phyloP scores from a whole-genome alignment of 2,113 vertebrate species.

The Trinectes maculatus region DNA sequence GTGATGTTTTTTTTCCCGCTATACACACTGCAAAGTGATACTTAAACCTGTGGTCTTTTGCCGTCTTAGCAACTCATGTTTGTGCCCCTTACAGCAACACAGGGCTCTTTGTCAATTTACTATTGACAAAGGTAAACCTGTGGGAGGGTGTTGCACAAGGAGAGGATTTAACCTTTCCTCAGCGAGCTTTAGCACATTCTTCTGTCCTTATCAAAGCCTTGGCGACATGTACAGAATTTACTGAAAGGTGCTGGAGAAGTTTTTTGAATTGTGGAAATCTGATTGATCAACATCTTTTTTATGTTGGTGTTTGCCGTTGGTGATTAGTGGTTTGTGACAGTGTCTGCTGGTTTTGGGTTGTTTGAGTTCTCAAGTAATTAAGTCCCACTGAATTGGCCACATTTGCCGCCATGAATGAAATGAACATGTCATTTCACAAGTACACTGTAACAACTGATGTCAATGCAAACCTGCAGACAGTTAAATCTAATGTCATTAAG shows the following conservation, averaged over 20 bases:
- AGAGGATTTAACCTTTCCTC: slow-evolving; percentile 69
- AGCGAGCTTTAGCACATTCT: slow-evolving; percentile 68
- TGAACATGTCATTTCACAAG: too few species aligned
- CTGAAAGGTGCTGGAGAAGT: slow-evolving; percentile 50
- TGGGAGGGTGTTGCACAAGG: slow-evolving; percentile 68
- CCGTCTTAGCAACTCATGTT: neutral
- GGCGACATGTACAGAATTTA: slow-evolving; percentile 52
- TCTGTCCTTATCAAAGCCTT: slow-evolving; percentile 50
- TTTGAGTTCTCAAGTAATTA: slow-evolving; percentile 9
- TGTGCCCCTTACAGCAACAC: neutral
- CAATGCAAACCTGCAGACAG: slow-evolving; percentile 2
- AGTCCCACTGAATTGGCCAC: slow-evolving; percentile 4
- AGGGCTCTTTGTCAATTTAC: slow-evolving; percentile 24
- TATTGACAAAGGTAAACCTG: slow-evolving; percentile 53
- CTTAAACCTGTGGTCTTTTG: too few species aligned
- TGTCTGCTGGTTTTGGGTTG: slow-evolving; percentile 14
- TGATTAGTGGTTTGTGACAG: slow-evolving; percentile 30
- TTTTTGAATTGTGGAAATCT: slow-evolving; percentile 53
- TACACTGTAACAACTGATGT: slow-evolving; percentile 3
- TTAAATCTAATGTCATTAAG: slow-evolving; percentile 3
- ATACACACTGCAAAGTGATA: too few species aligned
- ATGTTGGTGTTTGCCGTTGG: slow-evolving; percentile 27
- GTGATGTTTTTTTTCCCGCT: too few species aligned
- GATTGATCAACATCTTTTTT: too few species aligned
- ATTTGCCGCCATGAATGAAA: slow-evolving; percentile 8